Evolutionary conservation across 1,140 invertebrate genomes (phyloP), one percentile per base, ranked within the genome.

Genomic region (Coelopa frigida): DNA sequence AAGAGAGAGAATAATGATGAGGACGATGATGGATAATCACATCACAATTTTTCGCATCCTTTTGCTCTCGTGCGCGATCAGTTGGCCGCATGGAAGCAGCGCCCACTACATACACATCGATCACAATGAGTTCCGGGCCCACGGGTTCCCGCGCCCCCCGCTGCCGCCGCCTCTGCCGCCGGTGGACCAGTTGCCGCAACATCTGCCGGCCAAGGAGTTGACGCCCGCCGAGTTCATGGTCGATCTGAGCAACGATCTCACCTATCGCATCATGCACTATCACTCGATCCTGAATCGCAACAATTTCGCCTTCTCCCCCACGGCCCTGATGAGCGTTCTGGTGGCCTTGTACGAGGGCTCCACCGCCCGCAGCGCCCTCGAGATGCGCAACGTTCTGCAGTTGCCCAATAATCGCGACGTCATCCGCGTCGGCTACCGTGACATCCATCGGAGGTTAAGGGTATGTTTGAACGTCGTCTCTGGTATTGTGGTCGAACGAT

Each of bases 301-400:
- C 57, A 89, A 89, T 57, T 81, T 87, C n/a, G 86, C 84, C 6
- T 85, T 88, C 63, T 89, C 85, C 1, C 85, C 87, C 3, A 85
- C 86, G 24, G 85, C 85, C 1, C 63, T 85, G 43, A 79, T 82
- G 53, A 85, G 85, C 52, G 83, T 89, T 8, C 68, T 87, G 31
- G 76, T 85, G 17, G 83, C 85, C 1, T 68, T 89, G 10, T 85
- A 81, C 56, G 87, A 89, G 65, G 87, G 85, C 20, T 75, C 85
- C 0, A 72, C 78, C 20, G 83, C 83, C 17, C 73, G 76, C 48
- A 81, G 83, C 14, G 77, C 77, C 20, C 73, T 76, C 20, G 83
- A 89, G 64, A 81, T 89, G 26, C 72, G 77, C 15, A 75, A 81
- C 35, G 75, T 77, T 1, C 68, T 85, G 46, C 73, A 78, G 20